Percentiles rank a stretch among this genome's conserved stretches.
These are phyloP conservation scores for Allophyes oxyacanthae DNA, from an alignment of 2,888 invertebrate genomes.

Conservation along the genomic window DNA sequence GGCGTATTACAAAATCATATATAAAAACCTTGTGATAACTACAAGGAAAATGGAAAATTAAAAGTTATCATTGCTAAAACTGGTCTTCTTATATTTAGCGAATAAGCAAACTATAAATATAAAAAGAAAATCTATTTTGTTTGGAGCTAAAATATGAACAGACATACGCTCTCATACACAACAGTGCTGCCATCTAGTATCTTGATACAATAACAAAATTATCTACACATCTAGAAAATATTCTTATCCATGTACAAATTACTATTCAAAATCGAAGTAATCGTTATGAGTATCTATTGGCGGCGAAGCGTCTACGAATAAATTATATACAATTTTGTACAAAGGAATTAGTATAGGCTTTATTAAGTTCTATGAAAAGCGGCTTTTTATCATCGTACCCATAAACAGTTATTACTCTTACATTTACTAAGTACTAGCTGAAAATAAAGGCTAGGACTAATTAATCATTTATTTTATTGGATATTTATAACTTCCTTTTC, in stretches of 20 bases:
- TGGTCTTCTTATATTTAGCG: too few relatives aligned
- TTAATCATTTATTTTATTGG: conserved; percentile 32
- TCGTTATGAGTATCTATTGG: conserved; percentile 49
- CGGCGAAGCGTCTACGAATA: conserved; percentile 43
- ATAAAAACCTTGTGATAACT: too few relatives aligned
- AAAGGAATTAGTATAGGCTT: conserved; percentile 39
- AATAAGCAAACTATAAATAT: too few relatives aligned
- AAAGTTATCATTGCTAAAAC: too few relatives aligned
- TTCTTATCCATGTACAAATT: conserved; percentile 42
- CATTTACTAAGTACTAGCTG: conserved; percentile 16
- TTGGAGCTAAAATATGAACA: too few relatives aligned
- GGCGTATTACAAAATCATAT: too few relatives aligned
- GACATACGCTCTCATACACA: not conserved
- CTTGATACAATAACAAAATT: conserved; percentile 1
- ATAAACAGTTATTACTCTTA: conserved; percentile 18
- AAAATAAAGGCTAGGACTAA: conserved; percentile 15
- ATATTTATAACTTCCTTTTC: conserved; percentile 39
- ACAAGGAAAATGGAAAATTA: too few relatives aligned
- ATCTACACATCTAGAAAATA: conserved; percentile 37
- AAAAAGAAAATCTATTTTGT: too few relatives aligned
- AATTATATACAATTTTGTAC: conserved; percentile 36
- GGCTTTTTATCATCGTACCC: conserved; percentile 13
- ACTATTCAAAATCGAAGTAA: conserved; percentile 51
- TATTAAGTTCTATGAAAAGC: conserved; percentile 44
- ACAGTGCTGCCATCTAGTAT: conserved; percentile 50